Evolutionary conservation across 2,888 invertebrate species (phyloP), one percentile per base, ranked within the genome.

Genomic region (Synergus umbraculus): DNA sequence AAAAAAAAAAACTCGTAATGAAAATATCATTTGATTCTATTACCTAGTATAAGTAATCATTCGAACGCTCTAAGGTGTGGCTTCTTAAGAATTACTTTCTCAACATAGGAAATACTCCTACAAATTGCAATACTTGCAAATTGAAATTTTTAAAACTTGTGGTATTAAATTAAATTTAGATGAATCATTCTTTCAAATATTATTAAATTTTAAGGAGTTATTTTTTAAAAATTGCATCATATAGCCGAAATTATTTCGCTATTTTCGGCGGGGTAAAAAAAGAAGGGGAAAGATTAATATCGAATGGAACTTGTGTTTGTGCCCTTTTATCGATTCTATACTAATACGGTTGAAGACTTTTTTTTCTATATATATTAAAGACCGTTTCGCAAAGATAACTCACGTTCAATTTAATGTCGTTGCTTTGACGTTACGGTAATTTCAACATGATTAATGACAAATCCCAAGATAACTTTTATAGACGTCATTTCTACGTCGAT

Each of bases 381-480:
- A 41, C 49, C 54, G n/a, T 37, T 58, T 58, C 54, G 41, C 73
- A 12, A 37, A 58, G 73, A 73, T 73, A 73, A 41, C 54, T 73
- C 54, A 73, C 37, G 18, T 49, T 54, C 54, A 73, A 73, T 49
- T 73, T 73, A 41, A 58, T 73, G 37, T 73, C 73, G n/a, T 73
- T 73, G 18, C 73, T 54, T n/a, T 58, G 54, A 73, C 73, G 73
- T 73, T 37, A 58, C 41, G 54, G 54, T 58, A 73, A 58, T 73
- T 73, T 58, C 54, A 49, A 10, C n/a, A n/a, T 73, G 73, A 73
- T 73, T 73, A 54, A 73, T 73, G 73, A 46, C 8, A 67, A 18
- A 66, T 67, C 43, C 41, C 66, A 41, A 43, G 43, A 66, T 66
- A 66, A 43, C n/a, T 66, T 43, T 66, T 43, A 66, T 44, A 18